Conservation (phyloP, 2,113 vertebrate species). For the Alces alces region DNA sequence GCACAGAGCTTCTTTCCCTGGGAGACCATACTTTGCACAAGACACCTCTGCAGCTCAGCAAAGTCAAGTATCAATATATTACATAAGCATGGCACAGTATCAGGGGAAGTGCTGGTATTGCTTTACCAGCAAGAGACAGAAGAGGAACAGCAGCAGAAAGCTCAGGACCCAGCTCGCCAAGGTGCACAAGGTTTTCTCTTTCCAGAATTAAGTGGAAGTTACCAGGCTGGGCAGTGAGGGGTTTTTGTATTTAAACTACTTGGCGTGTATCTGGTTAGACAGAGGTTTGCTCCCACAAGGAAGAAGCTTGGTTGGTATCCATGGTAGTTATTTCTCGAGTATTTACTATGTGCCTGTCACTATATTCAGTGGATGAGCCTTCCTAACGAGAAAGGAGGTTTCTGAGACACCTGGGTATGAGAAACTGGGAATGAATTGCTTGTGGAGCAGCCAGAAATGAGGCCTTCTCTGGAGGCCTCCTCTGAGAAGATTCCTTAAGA, state of each 20-base stretch:
- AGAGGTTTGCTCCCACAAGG: not conserved
- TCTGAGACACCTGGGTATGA: conserved; percentile 28
- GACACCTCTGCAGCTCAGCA: not conserved
- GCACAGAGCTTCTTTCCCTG: not conserved
- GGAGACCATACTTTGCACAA: not conserved
- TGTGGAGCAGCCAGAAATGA: not conserved
- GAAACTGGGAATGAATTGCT: not conserved
- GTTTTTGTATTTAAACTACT: not conserved
- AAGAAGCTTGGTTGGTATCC: not conserved
- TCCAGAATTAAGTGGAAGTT: not conserved
- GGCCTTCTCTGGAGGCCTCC: not conserved
- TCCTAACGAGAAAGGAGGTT: not conserved
- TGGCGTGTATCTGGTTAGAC: not conserved
- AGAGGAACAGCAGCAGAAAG: conserved; percentile 66
- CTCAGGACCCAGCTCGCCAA: not conserved
- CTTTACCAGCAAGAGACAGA: conserved; percentile 51
- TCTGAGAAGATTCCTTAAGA: conserved; percentile 22
- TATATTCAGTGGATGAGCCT: conserved; percentile 2
- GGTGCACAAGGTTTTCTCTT: conserved; percentile 31
- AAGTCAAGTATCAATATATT: conserved; percentile 11
- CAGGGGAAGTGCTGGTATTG: not conserved
- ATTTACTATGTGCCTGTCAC: not conserved
- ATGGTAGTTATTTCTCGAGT: not conserved
- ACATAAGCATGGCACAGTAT: not conserved
- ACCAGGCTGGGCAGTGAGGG: not conserved